Evolutionary conservation across 2,113 vertebrate genomes (phyloP).

Genomic region (Alexandromys fortis): DNA sequence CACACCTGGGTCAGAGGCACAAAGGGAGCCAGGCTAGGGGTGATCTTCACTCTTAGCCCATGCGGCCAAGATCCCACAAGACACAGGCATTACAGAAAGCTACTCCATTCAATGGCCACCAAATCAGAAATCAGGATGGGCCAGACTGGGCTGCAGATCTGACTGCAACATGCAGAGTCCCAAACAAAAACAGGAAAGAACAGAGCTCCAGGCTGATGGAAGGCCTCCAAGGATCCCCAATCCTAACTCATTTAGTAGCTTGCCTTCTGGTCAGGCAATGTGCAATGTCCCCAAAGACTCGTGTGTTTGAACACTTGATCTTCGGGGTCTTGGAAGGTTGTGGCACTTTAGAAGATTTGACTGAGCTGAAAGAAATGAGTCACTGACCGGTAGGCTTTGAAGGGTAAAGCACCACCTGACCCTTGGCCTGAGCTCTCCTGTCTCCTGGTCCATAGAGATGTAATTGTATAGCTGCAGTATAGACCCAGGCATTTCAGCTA

Average conservation of each 20-base stretch:
- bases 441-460: background rate
- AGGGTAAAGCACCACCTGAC: background rate
- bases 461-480: too few species aligned
- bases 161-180: background rate
- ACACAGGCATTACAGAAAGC: background rate
- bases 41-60: background rate
- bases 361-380: background rate
- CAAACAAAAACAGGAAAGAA: background rate
- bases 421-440: background rate
- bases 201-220: background rate
- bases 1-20: background rate
- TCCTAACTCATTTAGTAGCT: background rate
- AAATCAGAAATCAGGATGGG: background rate
- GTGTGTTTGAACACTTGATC: background rate
- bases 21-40: background rate
- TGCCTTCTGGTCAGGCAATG: background rate
- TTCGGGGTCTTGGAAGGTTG: background rate
- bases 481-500: background rate
- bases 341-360: background rate
- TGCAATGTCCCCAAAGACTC: background rate
- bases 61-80: background rate
- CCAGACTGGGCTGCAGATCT: background rate
- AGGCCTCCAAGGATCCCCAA: background rate
- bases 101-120: background rate
- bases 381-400: too few species aligned